Evolutionary conservation across 2,113 vertebrate genomes (phyloP).

Genomic region (Orientallactaga bullata): DNA sequence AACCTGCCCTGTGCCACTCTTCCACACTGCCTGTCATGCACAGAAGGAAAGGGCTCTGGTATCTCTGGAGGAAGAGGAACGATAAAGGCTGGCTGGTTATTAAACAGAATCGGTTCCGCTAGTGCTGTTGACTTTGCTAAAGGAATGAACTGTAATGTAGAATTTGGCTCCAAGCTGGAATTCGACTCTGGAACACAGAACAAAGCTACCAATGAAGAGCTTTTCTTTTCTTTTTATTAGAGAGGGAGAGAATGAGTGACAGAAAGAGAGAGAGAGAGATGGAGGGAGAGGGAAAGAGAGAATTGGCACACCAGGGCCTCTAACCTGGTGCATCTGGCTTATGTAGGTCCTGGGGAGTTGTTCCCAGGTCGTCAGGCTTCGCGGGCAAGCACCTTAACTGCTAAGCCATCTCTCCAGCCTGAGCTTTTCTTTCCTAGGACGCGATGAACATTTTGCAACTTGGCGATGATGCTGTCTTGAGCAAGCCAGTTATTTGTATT

Average conservation of each 20-base stretch:
- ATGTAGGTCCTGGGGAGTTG: no score
- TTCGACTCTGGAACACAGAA: background rate
- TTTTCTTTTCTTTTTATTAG: no score
- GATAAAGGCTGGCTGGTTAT: background rate
- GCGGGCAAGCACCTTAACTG: no score
- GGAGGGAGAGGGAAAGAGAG: no score
- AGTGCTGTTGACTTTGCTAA: background rate
- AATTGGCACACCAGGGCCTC: no score
- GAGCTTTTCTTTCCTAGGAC: background rate
- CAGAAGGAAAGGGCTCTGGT: background rate
- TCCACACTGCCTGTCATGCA: rapidly evolving
- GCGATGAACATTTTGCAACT: background rate
- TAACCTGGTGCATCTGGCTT: no score
- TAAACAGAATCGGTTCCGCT: background rate
- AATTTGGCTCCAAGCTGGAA: background rate
- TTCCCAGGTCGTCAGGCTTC: no score
- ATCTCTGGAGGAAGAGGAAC: background rate
- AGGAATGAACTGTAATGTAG: background rate
- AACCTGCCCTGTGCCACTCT: no score
- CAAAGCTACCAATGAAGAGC: conserved; percentile 19
- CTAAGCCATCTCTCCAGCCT: no score
- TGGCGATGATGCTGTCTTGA: background rate
- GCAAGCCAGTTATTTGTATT: conserved; percentile 2
- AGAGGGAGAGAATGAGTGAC: no score
- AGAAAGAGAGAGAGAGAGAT: no score